These are phyloP conservation scores for Notodonta dromedarius DNA, from an alignment of 2,888 invertebrate species.

Conservation along the genomic window DNA sequence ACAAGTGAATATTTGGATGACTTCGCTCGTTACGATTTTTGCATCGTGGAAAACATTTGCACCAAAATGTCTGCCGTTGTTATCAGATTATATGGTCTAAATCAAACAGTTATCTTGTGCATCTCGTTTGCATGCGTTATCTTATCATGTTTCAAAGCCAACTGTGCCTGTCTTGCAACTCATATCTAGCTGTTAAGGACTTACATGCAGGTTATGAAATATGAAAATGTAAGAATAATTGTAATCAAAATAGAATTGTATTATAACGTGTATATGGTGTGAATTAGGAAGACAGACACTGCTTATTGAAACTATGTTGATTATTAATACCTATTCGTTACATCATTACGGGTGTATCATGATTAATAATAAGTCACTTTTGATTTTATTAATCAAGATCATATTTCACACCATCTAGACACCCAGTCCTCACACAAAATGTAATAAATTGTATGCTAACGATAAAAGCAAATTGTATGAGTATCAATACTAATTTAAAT, in stretches of 20 bases:
- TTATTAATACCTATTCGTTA: too few species aligned
- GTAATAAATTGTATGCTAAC: constrained; percentile 2
- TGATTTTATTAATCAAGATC: too few species aligned
- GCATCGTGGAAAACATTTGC: constrained; percentile 3
- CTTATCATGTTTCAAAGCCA: constrained; percentile 44
- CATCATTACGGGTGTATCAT: too few species aligned
- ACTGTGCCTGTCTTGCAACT: constrained; percentile 32
- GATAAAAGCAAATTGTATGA: background rate
- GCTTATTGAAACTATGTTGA: too few species aligned
- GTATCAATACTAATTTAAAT: constrained; percentile 3
- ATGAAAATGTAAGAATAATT: background rate
- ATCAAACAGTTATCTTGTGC: constrained; percentile 44
- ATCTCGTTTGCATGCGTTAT: constrained; percentile 51
- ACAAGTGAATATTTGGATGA: constrained; percentile 4
- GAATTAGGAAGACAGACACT: too few species aligned
- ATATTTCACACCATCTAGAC: too few species aligned
- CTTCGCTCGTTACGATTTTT: constrained; percentile 1
- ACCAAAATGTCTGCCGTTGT: constrained; percentile 10
- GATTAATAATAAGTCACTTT: too few species aligned
- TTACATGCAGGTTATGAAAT: constrained; percentile 11
- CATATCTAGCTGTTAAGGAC: constrained; percentile 14
- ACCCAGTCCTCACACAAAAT: background rate
- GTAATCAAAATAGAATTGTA: too few species aligned
- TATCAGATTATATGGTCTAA: constrained; percentile 29
- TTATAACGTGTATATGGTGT: too few species aligned